These are phyloP conservation scores for Ephydatia muelleri DNA, from an alignment of 37 sponge, comb jelly and placozoan species.

Conservation along the genomic window DNA sequence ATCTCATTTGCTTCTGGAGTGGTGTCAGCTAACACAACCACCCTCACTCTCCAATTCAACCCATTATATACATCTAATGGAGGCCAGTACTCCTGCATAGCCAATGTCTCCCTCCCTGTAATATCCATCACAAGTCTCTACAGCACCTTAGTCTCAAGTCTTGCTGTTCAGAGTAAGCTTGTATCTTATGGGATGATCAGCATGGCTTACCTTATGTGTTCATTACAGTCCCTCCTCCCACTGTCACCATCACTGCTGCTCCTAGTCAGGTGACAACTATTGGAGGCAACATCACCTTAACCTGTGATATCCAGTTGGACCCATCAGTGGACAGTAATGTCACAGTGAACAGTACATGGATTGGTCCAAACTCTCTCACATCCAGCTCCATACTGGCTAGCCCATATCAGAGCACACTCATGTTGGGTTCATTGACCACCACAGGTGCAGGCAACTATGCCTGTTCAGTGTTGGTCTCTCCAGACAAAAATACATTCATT, in stretches of 20 bases:
- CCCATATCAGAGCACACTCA: not conserved
- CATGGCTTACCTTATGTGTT: too few species aligned
- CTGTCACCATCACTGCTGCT: not conserved
- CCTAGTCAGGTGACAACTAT: not conserved
- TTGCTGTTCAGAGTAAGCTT: too few species aligned
- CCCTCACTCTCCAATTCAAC: constrained; percentile 5
- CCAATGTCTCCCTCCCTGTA: constrained; percentile 3
- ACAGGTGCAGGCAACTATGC: too few species aligned
- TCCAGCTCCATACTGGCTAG: not conserved
- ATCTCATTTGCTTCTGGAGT: too few species aligned
- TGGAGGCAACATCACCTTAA: not conserved
- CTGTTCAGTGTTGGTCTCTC: too few species aligned
- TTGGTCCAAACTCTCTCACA: not conserved
- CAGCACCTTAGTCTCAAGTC: too few species aligned
- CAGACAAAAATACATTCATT: too few species aligned
- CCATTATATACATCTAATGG: constrained; percentile 33
- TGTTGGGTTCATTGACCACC: not conserved
- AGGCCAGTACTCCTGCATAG: constrained; percentile 41
- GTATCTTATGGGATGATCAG: too few species aligned
- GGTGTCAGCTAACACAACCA: not conserved
- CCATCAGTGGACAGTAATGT: not conserved
- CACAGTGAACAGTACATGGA: not conserved
- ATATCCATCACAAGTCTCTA: not conserved
- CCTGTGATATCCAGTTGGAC: not conserved
- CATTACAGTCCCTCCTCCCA: not conserved